These are phyloP conservation scores for Centruroides vittatus DNA, from an alignment of 1,140 invertebrate species.

Conservation along the genomic window DNA sequence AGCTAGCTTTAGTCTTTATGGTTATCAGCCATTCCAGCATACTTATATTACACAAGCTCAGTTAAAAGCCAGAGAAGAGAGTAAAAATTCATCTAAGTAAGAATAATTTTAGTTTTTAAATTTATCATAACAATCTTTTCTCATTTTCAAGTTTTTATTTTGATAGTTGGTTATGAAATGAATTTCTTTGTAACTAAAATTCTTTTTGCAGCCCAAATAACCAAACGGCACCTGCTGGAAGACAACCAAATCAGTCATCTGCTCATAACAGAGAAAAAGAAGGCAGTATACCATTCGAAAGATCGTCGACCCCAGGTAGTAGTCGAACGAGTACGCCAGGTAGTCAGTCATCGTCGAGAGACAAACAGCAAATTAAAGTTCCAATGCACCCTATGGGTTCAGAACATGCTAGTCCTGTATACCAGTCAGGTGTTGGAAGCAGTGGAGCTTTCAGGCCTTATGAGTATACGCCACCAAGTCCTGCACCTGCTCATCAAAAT, in stretches of 20 bases:
- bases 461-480: constrained; percentile 13
- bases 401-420: constrained; percentile 7
- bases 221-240: neutral
- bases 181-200: neutral
- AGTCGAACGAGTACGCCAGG: neutral
- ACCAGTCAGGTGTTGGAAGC: constrained; percentile 9
- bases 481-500: constrained; percentile 17
- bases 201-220: neutral
- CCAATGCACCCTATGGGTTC: neutral
- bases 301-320: constrained; percentile 5
- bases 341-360: constrained; percentile 4
- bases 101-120: neutral
- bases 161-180: neutral
- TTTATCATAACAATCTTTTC: neutral
- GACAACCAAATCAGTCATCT: neutral
- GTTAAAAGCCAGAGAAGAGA: constrained; percentile 21
- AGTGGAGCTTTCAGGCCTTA: constrained; percentile 16
- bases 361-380: constrained; percentile 2
- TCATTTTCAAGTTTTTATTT: neutral
- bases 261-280: constrained; percentile 4
- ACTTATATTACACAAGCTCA: constrained; percentile 36
- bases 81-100: constrained; percentile 5
- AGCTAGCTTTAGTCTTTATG: constrained; percentile 53
- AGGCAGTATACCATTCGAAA: neutral
- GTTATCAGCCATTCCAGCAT: constrained; percentile 48